Evolutionary conservation across 2,113 vertebrate species (phyloP).

Genomic region (Epinephelus lanceolatus): DNA sequence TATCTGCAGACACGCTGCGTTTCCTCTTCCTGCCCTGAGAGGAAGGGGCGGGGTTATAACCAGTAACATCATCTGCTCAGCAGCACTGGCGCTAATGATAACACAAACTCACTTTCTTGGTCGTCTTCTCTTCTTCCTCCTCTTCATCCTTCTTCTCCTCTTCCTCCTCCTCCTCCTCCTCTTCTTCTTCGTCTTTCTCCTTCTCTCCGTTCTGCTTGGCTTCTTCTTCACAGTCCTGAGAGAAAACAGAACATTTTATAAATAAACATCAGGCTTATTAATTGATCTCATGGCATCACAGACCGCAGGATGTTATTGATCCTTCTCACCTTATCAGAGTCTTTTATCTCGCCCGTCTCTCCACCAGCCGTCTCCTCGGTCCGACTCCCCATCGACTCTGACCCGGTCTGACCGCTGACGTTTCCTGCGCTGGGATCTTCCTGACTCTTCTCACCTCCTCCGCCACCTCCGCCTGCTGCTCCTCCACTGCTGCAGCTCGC

Average conservation of each 20-base stretch:
- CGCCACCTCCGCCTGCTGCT: neutral
- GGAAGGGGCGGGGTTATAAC: constrained; percentile 20
- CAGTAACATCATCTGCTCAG: rapidly evolving
- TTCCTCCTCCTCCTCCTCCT: constrained; percentile 58
- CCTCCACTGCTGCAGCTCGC: constrained; percentile 4
- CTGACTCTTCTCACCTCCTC: constrained; percentile 27
- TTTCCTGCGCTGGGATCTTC: constrained; percentile 21
- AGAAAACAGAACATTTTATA: neutral
- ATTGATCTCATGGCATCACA: neutral
- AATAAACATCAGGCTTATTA: too few species aligned
- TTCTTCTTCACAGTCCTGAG: constrained; percentile 11
- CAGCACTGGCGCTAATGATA: rapidly evolving
- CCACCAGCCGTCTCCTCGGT: neutral
- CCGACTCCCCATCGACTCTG: rapidly evolving
- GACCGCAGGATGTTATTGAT: too few species aligned
- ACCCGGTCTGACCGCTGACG: neutral
- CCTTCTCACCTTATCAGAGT: constrained; percentile 17
- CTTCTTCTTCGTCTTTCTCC: constrained; percentile 59
- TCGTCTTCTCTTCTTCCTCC: constrained; percentile 64
- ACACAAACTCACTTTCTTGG: constrained; percentile 61
- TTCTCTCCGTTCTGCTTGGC: constrained; percentile 56
- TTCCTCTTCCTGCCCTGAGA: constrained; percentile 88
- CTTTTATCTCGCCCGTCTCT: neutral
- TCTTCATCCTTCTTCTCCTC: constrained; percentile 59
- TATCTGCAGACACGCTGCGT: constrained; percentile 83